These are phyloP conservation scores for Solea senegalensis DNA, from an alignment of 2,113 vertebrate genomes.

Conservation along the genomic window DNA sequence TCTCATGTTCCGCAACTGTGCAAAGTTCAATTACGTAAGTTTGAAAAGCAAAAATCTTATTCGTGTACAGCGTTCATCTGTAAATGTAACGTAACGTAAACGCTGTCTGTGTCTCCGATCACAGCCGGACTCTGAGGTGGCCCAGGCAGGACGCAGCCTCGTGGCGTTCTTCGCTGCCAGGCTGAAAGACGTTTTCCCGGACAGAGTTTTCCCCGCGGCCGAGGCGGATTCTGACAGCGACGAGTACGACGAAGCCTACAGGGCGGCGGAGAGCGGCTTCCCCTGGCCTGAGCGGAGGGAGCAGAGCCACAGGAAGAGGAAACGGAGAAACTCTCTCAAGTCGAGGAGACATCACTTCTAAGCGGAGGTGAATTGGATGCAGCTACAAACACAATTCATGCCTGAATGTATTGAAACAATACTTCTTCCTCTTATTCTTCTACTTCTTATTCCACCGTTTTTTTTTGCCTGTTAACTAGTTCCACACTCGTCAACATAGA, in stretches of 20 bases:
- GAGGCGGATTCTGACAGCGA: slow-evolving; percentile 92
- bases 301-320: slow-evolving; percentile 90
- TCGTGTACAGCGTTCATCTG: background rate
- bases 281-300: slow-evolving; percentile 90
- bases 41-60: background rate
- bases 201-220: slow-evolving; percentile 81
- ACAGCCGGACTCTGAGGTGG: slow-evolving; percentile 97
- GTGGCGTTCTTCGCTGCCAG: slow-evolving; percentile 88
- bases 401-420: slow-evolving; percentile 34
- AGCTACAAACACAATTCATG: slow-evolving; percentile 14
- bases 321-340: slow-evolving; percentile 89
- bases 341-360: slow-evolving; percentile 79
- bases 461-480: too few species aligned
- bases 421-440: background rate
- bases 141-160: slow-evolving; percentile 92
- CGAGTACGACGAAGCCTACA: slow-evolving; percentile 85
- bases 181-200: slow-evolving; percentile 89
- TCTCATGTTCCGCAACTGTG: slow-evolving; percentile 98
- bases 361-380: slow-evolving; percentile 3
- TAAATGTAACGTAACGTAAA: background rate
- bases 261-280: slow-evolving; percentile 78
- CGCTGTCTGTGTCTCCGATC: slow-evolving; percentile 3
- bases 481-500: too few species aligned
- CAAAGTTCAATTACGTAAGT: slow-evolving; percentile 98
- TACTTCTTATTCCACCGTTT: too few species aligned